These are phyloP conservation scores for Ptychobarbus kaznakovi DNA, from an alignment of 2,797 vertebrate species.

Conservation along the genomic window DNA sequence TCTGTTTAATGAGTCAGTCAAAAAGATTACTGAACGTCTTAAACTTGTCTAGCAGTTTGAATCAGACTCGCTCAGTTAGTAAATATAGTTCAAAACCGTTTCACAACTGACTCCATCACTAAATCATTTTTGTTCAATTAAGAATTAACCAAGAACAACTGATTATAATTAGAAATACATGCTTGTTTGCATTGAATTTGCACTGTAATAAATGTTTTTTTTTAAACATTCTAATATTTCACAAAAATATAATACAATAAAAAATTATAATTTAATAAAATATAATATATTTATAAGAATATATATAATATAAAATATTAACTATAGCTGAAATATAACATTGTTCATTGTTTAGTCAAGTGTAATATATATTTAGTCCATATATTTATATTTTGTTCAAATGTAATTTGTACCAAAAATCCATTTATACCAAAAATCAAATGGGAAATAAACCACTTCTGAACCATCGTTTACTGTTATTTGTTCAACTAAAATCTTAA, in stretches of 20 bases:
- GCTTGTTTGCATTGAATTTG: not conserved
- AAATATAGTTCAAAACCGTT: not conserved
- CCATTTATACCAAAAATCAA: not conserved
- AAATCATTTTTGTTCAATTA: not conserved
- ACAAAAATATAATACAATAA: not conserved
- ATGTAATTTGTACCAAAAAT: not conserved
- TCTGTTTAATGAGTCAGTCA: not conserved
- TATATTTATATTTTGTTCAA: not conserved
- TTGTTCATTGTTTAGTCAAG: not conserved
- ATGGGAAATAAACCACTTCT: not conserved
- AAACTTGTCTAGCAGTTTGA: not conserved
- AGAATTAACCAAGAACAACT: not conserved
- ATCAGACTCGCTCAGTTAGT: not conserved
- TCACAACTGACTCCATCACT: not conserved
- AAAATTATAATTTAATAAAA: not conserved
- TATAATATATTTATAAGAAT: not conserved
- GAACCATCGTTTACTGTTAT: not conserved
- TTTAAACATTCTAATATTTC: not conserved
- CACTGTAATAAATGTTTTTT: not conserved
- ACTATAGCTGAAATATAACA: not conserved
- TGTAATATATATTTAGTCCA: not conserved
- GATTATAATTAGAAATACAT: not conserved
- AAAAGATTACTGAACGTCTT: not conserved
- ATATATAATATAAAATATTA: not conserved
- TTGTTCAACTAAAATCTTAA: not conserved